These are phyloP conservation scores for Crax fasciolata DNA, from an alignment of 2,797 vertebrate genomes.

Conservation along the genomic window DNA sequence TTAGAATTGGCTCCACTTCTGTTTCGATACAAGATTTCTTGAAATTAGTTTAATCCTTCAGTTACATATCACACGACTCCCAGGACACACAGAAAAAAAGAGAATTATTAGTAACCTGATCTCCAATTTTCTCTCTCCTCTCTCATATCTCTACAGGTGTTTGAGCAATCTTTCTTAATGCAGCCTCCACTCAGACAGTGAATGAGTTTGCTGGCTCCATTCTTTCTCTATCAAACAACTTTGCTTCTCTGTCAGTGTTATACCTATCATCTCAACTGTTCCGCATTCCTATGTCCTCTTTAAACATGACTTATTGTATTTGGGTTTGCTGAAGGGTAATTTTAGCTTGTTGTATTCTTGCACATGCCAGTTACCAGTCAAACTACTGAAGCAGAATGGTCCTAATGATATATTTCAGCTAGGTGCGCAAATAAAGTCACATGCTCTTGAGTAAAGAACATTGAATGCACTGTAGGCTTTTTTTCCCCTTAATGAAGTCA, in stretches of 20 bases:
- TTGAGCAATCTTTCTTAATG: neutral
- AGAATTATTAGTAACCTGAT: neutral
- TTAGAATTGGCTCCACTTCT: neutral
- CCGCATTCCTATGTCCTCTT: neutral
- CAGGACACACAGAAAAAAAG: neutral
- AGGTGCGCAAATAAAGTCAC: rapidly evolving
- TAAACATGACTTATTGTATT: neutral
- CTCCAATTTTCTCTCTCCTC: neutral
- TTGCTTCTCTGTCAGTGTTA: neutral
- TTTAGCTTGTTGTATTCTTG: neutral
- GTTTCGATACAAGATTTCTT: neutral
- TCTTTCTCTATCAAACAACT: neutral
- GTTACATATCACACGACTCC: neutral
- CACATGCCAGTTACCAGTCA: neutral
- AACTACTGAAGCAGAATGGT: neutral
- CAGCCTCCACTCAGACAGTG: neutral
- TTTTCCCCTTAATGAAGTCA: no score
- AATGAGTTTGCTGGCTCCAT: neutral
- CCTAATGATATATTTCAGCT: neutral
- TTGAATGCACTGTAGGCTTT: neutral
- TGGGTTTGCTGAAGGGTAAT: neutral
- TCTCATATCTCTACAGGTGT: neutral
- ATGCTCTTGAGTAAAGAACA: neutral
- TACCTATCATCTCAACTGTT: neutral
- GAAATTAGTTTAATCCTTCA: neutral